Percentiles rank a stretch among this genome's conserved stretches.
Evolutionary conservation across 2,888 invertebrate species (phyloP).

Genomic region (Tinea pellionella): DNA sequence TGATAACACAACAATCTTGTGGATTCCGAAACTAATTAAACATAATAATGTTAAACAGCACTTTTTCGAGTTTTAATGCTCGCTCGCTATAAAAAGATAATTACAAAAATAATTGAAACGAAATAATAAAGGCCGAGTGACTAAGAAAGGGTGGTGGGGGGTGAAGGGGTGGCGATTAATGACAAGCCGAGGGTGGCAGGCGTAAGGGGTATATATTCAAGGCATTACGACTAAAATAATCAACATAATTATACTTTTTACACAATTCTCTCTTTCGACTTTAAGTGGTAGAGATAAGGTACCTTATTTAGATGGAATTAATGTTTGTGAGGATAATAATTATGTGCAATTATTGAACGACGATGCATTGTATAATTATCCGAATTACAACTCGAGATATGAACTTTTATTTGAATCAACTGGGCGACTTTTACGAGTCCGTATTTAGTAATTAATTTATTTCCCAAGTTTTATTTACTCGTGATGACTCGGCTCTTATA

Average conservation of each 20-base stretch:
- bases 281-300: conserved; percentile 50
- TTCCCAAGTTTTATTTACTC: not conserved
- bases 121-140: conserved; percentile 56
- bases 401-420: conserved; percentile 5
- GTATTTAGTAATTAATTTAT: not conserved
- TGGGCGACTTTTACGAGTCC: not conserved
- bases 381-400: not conserved
- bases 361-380: conserved; percentile 6
- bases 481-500: not conserved
- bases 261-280: conserved; percentile 39
- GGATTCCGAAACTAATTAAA: conserved; percentile 57
- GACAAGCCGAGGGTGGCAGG: conserved; percentile 31
- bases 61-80: conserved; percentile 65
- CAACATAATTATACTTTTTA: conserved; percentile 69
- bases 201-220: conserved; percentile 51
- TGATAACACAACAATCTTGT: not conserved
- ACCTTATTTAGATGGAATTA: conserved; percentile 33
- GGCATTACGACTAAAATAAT: conserved; percentile 68
- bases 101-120: conserved; percentile 70
- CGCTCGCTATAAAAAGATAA: conserved; percentile 67
- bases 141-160: conserved; percentile 30
- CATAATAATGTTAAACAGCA: conserved; percentile 36
- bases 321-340: conserved; percentile 23
- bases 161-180: conserved; percentile 55
- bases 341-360: conserved; percentile 25